phyloP scores from a whole-genome alignment of 2,888 invertebrate species.

The Acanthosepion pharaonis region DNA sequence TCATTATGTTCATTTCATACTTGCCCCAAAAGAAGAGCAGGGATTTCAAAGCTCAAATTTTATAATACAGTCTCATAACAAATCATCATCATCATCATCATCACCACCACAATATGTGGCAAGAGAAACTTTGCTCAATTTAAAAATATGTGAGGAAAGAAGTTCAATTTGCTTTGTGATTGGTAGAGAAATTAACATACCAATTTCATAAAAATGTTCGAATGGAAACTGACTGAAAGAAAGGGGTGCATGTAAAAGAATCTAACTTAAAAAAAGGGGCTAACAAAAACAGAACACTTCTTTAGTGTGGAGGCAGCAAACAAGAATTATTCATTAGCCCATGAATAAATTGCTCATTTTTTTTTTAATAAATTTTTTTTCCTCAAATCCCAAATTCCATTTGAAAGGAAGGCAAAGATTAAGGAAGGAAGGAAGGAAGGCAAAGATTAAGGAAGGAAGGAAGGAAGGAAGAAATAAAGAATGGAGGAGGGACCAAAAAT shows the following conservation, averaged over 20 bases:
- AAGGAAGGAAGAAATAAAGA: background rate
- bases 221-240: background rate
- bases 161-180: conserved; percentile 4
- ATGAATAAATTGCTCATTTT: too few species aligned
- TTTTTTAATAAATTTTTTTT: background rate
- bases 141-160: background rate
- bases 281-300: background rate
- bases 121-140: too few species aligned
- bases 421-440: conserved; percentile 22
- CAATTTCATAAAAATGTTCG: too few species aligned
- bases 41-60: too few species aligned
- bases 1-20: too few species aligned
- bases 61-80: too few species aligned
- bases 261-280: background rate
- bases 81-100: too few species aligned
- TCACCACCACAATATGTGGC: too few species aligned
- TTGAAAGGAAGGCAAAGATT: background rate
- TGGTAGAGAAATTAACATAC: background rate
- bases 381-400: conserved; percentile 18
- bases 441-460: conserved; percentile 11
- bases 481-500: background rate
- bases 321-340: background rate
- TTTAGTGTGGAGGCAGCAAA: background rate
- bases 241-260: background rate
- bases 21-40: too few species aligned